Evolutionary conservation across 2,113 vertebrate species (phyloP).

Genomic region (Labeo catla): DNA sequence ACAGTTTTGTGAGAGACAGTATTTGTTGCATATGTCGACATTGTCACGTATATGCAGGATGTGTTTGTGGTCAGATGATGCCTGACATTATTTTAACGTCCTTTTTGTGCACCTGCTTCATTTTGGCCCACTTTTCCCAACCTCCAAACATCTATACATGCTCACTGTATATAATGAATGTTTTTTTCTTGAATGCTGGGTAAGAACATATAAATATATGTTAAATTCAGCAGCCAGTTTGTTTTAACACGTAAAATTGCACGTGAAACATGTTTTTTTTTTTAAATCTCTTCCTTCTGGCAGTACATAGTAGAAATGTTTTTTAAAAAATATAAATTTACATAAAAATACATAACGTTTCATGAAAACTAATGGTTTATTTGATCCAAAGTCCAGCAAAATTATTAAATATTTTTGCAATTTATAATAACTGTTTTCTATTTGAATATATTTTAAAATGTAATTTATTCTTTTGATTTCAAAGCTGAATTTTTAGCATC

Average conservation of each 20-base stretch:
- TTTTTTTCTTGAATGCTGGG: neutral
- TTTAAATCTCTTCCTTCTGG: neutral
- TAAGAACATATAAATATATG: too few relatives aligned
- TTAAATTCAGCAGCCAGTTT: too few relatives aligned
- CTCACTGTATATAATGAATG: neutral
- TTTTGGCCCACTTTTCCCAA: constrained; percentile 22
- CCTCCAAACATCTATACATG: neutral
- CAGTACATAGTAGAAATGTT: neutral
- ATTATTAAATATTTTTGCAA: too few relatives aligned
- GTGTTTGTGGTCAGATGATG: constrained; percentile 6
- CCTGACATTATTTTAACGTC: constrained; percentile 5
- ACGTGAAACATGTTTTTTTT: too few relatives aligned
- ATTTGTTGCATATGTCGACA: neutral
- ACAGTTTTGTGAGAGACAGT: neutral
- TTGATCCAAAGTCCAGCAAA: too few relatives aligned
- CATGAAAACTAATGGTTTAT: too few relatives aligned
- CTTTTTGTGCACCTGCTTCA: constrained; percentile 42
- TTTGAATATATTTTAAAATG: too few relatives aligned
- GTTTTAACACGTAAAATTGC: too few relatives aligned
- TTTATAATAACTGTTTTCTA: too few relatives aligned
- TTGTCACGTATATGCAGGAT: neutral
- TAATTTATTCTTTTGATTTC: too few relatives aligned
- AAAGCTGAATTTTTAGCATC: too few relatives aligned
- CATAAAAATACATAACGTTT: too few relatives aligned
- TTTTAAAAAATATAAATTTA: neutral